Evolutionary conservation across 2,888 invertebrate species (phyloP), one percentile per base, ranked within the genome.

Genomic region (Ceramica pisi): DNA sequence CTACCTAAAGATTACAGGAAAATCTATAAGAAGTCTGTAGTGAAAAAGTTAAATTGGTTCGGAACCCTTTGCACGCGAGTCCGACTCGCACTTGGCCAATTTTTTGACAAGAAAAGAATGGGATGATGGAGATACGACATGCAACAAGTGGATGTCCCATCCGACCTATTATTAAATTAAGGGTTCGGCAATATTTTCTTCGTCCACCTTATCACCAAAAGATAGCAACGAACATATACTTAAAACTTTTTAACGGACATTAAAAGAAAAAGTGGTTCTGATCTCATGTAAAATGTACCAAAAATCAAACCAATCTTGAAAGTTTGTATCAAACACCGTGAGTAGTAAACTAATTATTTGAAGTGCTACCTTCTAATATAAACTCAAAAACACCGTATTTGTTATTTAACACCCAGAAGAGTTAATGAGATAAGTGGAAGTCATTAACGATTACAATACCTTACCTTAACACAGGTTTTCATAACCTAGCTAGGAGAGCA

Each of bases 351-450:
- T n/a, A n/a, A n/a, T n/a, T n/a, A n/a, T n/a, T n/a, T n/a, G n/a
- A n/a, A n/a, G n/a, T n/a, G 35, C 9, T 67, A 12, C 19, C 38
- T 23, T 35, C 23, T n/a, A 19, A 23, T 68, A 31, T n/a, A 10
- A 10, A 23, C 14, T 46, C 0, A 46, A 26, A 55, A 67, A 23
- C 41, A 50, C 8, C 21, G 31, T 70, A 19, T 44, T 53, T 50
- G n/a, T 23, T 10, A 50, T 31, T 51, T 50, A 9, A 59, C 60
- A 66, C 48, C 7, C 7, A 44, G n/a, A n/a, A n/a, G 9, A 55
- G n/a, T 55, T 56, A 75, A 78, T 44, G 31, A 71, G 41, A n/a
- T 71, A 71, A 71, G 46, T 77, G 73, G 73, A 44, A 62, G 67
- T 59, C 35, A 44, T 71, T 71, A 35, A 51, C 23, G 35, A 64